These are phyloP conservation scores for Drosophila paranaensis DNA, from an alignment of 2,888 invertebrate genomes.

Conservation along the genomic window DNA sequence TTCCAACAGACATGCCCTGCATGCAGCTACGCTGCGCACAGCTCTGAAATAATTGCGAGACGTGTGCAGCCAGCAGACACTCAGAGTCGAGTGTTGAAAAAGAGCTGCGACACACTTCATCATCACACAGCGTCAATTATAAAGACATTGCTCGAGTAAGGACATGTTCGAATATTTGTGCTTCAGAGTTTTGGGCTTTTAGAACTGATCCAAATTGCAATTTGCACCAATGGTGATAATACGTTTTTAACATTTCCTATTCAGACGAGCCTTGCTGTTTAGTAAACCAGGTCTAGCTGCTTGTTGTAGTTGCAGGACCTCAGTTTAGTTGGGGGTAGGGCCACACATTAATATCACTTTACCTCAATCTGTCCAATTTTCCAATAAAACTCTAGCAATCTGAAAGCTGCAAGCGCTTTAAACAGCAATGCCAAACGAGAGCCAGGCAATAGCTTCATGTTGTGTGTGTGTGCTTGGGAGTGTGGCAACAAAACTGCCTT, in stretches of 20 bases:
- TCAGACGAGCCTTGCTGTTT: no score
- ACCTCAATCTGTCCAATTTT: slow-evolving; percentile 79
- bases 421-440: slow-evolving; percentile 53
- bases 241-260: not conserved
- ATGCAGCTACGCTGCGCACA: slow-evolving; percentile 18
- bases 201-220: no score
- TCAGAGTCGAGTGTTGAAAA: not conserved
- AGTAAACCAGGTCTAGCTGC: slow-evolving; percentile 4
- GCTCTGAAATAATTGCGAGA: slow-evolving; percentile 37
- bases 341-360: slow-evolving; percentile 73
- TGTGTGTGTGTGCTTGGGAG: slow-evolving; percentile 11
- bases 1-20: slow-evolving; percentile 8
- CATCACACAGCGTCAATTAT: not conserved
- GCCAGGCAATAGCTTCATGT: slow-evolving; percentile 22
- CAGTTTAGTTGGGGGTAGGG: slow-evolving; percentile 7
- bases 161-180: no score
- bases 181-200: not conserved
- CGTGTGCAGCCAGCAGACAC: slow-evolving; percentile 6
- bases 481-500: slow-evolving; percentile 61
- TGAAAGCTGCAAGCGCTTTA: slow-evolving; percentile 60
- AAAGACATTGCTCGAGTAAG: not conserved
- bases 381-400: slow-evolving; percentile 76
- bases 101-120: slow-evolving; percentile 2
- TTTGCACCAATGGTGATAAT: not conserved
- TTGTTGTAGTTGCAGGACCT: slow-evolving; percentile 3